Conservation (phyloP, 2,888 invertebrate genomes). For the Erebia palarica region DNA sequence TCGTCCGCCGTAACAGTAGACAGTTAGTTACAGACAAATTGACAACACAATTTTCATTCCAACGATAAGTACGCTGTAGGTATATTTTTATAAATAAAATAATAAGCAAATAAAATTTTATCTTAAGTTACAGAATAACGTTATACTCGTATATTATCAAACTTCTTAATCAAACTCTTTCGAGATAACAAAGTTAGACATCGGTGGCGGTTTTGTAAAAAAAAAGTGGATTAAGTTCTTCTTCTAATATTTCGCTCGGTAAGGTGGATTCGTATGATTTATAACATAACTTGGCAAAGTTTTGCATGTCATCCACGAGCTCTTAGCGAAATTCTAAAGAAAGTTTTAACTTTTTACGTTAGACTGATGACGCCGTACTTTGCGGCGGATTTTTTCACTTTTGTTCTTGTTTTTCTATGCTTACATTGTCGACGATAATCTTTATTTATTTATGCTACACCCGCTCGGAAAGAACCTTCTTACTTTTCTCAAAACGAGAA, state of each 20-base stretch:
- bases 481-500: no score
- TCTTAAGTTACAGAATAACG: neutral
- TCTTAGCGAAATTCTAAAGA: slow-evolving; percentile 52
- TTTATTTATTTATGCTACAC: neutral
- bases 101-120: neutral
- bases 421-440: neutral
- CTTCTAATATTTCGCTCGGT: slow-evolving; percentile 72
- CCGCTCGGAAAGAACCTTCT: no score
- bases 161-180: slow-evolving; percentile 56
- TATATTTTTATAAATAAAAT: no score
- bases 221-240: slow-evolving; percentile 78
- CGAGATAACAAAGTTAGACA: slow-evolving; percentile 66
- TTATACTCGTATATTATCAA: neutral
- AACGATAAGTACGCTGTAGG: no score
- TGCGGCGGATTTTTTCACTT: slow-evolving; percentile 18
- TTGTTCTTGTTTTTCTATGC: slow-evolving; percentile 14
- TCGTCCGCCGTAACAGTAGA: no score
- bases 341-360: slow-evolving; percentile 37
- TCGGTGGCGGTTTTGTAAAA: slow-evolving; percentile 63
- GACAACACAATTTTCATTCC: no score
- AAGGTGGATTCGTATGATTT: slow-evolving; percentile 74
- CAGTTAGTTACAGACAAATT: no score
- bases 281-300: slow-evolving; percentile 74
- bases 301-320: slow-evolving; percentile 76
- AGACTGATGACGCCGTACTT: slow-evolving; percentile 30